Evolutionary conservation across 2,113 vertebrate genomes (phyloP).

Genomic region (Phoxinus phoxinus): DNA sequence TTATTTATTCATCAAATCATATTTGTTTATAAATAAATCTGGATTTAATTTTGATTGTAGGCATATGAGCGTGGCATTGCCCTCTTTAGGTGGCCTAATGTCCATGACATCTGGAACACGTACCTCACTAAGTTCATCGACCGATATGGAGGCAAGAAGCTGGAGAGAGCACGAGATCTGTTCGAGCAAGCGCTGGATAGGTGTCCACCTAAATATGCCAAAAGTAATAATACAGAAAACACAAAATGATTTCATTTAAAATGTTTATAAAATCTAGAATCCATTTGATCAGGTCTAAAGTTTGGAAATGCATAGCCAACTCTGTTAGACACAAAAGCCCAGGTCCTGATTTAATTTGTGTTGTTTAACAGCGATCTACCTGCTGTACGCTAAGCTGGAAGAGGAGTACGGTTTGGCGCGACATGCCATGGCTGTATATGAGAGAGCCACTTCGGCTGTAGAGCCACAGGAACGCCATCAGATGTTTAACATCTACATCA

Average conservation of each 20-base stretch:
- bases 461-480: constrained; percentile 83
- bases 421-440: constrained; percentile 93
- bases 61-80: constrained; percentile 91
- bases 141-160: constrained; percentile 91
- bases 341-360: not conserved
- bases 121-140: constrained; percentile 94
- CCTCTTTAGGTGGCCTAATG: constrained; percentile 92
- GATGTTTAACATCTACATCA: constrained; percentile 97
- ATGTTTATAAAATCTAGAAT: not conserved
- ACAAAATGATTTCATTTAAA: not conserved
- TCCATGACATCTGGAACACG: constrained; percentile 95
- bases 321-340: not conserved
- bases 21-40: not conserved
- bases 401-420: constrained; percentile 90
- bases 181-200: constrained; percentile 93
- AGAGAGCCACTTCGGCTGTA: constrained; percentile 87
- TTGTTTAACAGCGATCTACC: constrained; percentile 81
- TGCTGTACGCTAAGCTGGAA: constrained; percentile 90
- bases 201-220: constrained; percentile 89
- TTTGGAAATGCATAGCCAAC: too few species aligned
- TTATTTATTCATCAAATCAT: not conserved
- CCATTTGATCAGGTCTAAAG: too few species aligned
- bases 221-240: constrained; percentile 75
- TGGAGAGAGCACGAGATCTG: constrained; percentile 90
- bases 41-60: constrained; percentile 63